Base-by-base conservation (phyloP, 2,797 vertebrate genomes). In the Pteropus rufus region DNA sequence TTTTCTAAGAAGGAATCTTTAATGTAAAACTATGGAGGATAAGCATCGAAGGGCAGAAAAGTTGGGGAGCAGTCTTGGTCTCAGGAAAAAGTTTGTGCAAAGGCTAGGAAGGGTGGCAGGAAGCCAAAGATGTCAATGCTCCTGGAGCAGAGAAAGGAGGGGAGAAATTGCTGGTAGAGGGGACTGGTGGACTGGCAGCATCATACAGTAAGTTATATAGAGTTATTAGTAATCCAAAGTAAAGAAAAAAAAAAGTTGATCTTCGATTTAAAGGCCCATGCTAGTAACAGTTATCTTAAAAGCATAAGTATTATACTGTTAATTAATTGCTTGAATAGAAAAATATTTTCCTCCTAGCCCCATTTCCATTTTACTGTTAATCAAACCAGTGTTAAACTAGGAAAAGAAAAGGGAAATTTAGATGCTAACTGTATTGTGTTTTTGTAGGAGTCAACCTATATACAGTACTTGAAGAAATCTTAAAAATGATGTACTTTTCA, bases 381-480 rank as follows among this genome's bases (percentile, higher is more conserved):
- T 29, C 31, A 89, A 75, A 41, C 21, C 31, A 64, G 15, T 72
- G 10, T 34, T 86, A 16, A 83, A 82, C 26, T 24, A 21, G 7
- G 18, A 65, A 60, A 24, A 56, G 2, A 10, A 11, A 9, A n/a
- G 29, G 12, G 23, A 62, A 64, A 60, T 52, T 64, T 56, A 77
- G 62, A 21, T 49, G 34, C 3, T n/a, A 46, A 75, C 21, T 58
- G 11, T 79, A 39, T 31, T 72, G 29, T 81, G 60, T 69, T 89
- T 91, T 80, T 14, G n/a, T 34, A 41, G 9, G 3, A 54, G 15
- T 56, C 41, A 49, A 46, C 80, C 75, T 92, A 75, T 67, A 81
- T 41, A 84, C 81, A 75, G 3, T 24, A 69, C 64, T 91, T 84
- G n/a, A 86, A 91, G 56, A 24, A 56, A 60, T 1, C 85, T 91